Percentiles rank a stretch among this genome's conserved stretches.
Evolutionary conservation across 2,888 invertebrate species (phyloP).

Genomic region (Mechanitis messenoides): DNA sequence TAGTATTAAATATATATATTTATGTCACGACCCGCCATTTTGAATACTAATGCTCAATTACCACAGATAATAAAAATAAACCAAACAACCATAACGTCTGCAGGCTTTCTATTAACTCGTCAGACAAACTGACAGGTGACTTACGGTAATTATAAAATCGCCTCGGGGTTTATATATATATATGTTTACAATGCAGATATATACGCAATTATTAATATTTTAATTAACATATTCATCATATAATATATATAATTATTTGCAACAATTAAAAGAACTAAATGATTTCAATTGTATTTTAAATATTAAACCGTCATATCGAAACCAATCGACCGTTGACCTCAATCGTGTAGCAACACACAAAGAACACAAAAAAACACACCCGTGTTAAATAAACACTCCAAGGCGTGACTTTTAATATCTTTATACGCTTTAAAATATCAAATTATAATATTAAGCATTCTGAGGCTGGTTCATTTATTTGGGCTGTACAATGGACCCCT

Average conservation of each 20-base stretch:
- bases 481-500: conserved; percentile 60
- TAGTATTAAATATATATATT: no score
- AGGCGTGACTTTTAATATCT: conserved; percentile 75
- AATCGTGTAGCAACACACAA: conserved; percentile 11
- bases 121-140: conserved; percentile 24
- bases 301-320: neutral
- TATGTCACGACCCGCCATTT: neutral
- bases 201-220: no score
- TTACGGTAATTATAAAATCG: conserved; percentile 29
- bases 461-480: conserved; percentile 66
- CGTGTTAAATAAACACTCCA: conserved; percentile 70
- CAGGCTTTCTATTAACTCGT: conserved; percentile 32
- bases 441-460: conserved; percentile 74
- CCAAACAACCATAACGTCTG: conserved; percentile 2
- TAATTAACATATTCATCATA: no score
- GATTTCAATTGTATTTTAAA: conserved; percentile 16
- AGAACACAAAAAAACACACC: conserved; percentile 10
- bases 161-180: no score
- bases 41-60: neutral
- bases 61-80: neutral
- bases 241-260: neutral
- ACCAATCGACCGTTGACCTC: conserved; percentile 19
- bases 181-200: no score
- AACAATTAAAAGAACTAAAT: neutral
- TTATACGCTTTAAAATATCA: conserved; percentile 75